A percentile compares a stretch with the other conserved stretches of the same genome.
phyloP scores from a whole-genome alignment of 2,888 invertebrate species.

The Parnassius glacialis region DNA sequence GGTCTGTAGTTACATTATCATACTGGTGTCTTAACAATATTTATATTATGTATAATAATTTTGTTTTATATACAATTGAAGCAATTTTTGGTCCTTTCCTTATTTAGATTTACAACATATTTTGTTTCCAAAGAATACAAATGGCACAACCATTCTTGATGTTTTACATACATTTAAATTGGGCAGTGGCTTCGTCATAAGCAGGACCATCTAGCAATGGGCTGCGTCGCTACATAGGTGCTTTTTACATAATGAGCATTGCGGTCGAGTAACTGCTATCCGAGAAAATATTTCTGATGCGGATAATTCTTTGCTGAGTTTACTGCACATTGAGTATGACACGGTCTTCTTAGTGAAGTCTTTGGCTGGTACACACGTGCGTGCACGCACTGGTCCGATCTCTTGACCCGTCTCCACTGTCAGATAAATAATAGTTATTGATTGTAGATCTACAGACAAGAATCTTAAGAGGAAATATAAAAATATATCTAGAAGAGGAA shows the following conservation, averaged over 20 bases:
- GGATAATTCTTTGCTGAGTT: constrained; percentile 69
- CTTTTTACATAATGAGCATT: constrained; percentile 69
- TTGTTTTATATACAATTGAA: no score
- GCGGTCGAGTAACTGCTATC: constrained; percentile 64
- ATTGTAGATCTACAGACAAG: no score
- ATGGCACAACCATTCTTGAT: not conserved
- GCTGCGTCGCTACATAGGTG: constrained; percentile 66
- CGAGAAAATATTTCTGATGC: constrained; percentile 73
- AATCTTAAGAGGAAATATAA: no score
- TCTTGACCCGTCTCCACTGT: constrained; percentile 72
- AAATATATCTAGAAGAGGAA: no score
- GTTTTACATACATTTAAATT: constrained; percentile 5
- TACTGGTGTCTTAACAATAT: constrained; percentile 14
- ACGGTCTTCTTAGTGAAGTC: constrained; percentile 73
- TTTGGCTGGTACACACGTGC: constrained; percentile 72
- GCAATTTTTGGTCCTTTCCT: no score
- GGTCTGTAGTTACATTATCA: not conserved
- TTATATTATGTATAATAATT: not conserved
- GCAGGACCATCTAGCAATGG: constrained; percentile 48
- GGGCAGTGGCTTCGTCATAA: constrained; percentile 10
- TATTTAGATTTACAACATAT: constrained; percentile 14
- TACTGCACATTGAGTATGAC: constrained; percentile 71
- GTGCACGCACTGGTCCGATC: constrained; percentile 71
- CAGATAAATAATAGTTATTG: not conserved
- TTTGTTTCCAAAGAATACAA: constrained; percentile 14